phyloP scores from a whole-genome alignment of 2,888 invertebrate genomes.

The Bombylius major region DNA sequence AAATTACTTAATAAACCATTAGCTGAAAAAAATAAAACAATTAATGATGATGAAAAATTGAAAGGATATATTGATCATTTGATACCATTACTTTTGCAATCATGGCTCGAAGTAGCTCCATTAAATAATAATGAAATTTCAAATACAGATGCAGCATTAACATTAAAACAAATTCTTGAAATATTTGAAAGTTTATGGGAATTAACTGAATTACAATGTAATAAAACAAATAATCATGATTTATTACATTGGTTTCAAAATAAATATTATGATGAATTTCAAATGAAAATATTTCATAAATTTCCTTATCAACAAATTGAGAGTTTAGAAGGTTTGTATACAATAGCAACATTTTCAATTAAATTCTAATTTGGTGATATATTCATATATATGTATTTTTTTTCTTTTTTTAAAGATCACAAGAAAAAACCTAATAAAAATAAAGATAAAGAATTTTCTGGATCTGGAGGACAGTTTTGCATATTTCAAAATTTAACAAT shows the following conservation, averaged over 20 bases:
- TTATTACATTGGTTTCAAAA: constrained; percentile 41
- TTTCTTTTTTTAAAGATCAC: constrained; percentile 1
- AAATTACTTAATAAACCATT: constrained; percentile 38
- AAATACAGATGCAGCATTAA: constrained; percentile 47
- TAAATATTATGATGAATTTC: constrained; percentile 42
- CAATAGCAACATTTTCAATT: neutral
- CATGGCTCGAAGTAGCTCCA: constrained; percentile 70
- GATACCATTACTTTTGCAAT: constrained; percentile 66
- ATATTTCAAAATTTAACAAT: constrained; percentile 40
- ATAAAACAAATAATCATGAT: constrained; percentile 27
- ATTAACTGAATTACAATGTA: constrained; percentile 31
- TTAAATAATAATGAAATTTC: constrained; percentile 37
- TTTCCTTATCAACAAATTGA: constrained; percentile 29
- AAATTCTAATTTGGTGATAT: no score
- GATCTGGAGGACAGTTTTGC: constrained; percentile 36
- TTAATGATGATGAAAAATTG: constrained; percentile 39
- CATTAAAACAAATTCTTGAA: constrained; percentile 49
- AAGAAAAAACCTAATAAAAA: constrained; percentile 35
- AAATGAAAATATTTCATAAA: constrained; percentile 41
- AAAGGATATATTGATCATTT: constrained; percentile 51
- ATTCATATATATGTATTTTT: no score
- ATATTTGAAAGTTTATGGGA: constrained; percentile 50
- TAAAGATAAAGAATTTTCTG: constrained; percentile 37
- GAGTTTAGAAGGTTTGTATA: neutral
- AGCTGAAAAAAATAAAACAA: constrained; percentile 21